Evolutionary conservation across 2,113 vertebrate genomes (phyloP), one percentile per base, ranked within the genome.

Genomic region (Burhinus bistriatus): DNA sequence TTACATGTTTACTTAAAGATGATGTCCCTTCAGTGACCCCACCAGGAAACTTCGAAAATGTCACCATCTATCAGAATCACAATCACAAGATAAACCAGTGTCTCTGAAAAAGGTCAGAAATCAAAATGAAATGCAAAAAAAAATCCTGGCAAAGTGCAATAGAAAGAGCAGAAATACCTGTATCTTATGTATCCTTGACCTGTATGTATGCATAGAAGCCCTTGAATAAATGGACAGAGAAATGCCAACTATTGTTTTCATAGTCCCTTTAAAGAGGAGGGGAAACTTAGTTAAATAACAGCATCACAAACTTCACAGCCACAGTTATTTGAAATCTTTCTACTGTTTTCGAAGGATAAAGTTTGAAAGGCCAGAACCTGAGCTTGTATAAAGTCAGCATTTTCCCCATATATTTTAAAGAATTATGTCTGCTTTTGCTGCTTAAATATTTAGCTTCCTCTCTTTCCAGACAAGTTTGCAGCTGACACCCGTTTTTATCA

Each of bases 21-120:
- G 25, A 42, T 34, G 52, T 83, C 89, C 95, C 49, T 92, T 94
- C 84, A 81, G 22, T 92, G 91, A 96, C 96, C 89, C 52, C 45
- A 87, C 90, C 59, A 64, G 23, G 26, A 93, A 87, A 89, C 36
- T 71, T 49, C 59, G 59, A 81, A 96, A 98, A 94, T 95, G 85
- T 92, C 95, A 97, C 66, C 64, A 88, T 96, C 93, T 93, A 97
- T 97, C 89, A 95, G 88, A 92, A 91, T 95, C 91, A 87, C 32
- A 83, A 66, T 61, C 55, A 72, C 59, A 85, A 66, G 49, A 70
- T 27, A 95, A 95, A 89, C 36, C 38, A 49, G 19, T 69, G 32
- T 72, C 93, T 80, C 73, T 69, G 72, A 93, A 87, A 96, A 95
- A 97, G 90, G 89, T 90, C 94, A 97, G 49, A 90, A 95, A 93